phyloP scores from a whole-genome alignment of 2,113 vertebrate species.

The Todiramphus saurophagus region DNA sequence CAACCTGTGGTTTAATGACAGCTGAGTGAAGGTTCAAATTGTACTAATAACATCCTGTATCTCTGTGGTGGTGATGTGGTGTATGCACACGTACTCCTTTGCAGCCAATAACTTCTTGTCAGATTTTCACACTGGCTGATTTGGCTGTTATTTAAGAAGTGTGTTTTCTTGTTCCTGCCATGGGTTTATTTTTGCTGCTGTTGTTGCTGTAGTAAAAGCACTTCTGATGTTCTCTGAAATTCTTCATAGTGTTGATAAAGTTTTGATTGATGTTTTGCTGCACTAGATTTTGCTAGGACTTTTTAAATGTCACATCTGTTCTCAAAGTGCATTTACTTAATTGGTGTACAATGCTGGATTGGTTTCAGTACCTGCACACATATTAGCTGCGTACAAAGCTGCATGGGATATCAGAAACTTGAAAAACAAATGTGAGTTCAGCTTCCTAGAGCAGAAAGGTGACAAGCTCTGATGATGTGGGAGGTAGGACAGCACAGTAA shows the following conservation, averaged over 20 bases:
- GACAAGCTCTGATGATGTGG: not conserved
- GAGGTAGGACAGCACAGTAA: not conserved
- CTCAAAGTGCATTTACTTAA: not conserved
- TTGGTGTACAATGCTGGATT: not conserved
- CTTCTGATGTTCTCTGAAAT: not conserved
- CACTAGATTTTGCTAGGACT: not conserved
- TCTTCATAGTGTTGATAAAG: not conserved
- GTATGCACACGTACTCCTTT: not conserved
- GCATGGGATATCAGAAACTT: not conserved
- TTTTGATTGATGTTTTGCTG: conserved; percentile 19
- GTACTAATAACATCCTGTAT: conserved; percentile 73
- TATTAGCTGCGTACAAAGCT: not conserved
- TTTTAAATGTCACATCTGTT: conserved; percentile 4
- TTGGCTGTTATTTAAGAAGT: conserved; percentile 23
- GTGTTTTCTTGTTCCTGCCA: conserved; percentile 8
- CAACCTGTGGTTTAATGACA: conserved; percentile 46
- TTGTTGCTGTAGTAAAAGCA: not conserved
- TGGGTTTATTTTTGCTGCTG: not conserved
- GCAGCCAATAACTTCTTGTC: not conserved
- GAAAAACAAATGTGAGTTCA: not conserved
- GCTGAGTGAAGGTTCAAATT: conserved; percentile 41
- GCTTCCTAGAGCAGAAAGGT: not conserved
- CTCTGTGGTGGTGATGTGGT: conserved; percentile 48
- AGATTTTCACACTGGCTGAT: conserved; percentile 19
- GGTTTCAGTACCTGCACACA: not conserved